Evolutionary conservation across 2,113 vertebrate species (phyloP), one percentile per base, ranked within the genome.

Genomic region (Parotia lawesii): DNA sequence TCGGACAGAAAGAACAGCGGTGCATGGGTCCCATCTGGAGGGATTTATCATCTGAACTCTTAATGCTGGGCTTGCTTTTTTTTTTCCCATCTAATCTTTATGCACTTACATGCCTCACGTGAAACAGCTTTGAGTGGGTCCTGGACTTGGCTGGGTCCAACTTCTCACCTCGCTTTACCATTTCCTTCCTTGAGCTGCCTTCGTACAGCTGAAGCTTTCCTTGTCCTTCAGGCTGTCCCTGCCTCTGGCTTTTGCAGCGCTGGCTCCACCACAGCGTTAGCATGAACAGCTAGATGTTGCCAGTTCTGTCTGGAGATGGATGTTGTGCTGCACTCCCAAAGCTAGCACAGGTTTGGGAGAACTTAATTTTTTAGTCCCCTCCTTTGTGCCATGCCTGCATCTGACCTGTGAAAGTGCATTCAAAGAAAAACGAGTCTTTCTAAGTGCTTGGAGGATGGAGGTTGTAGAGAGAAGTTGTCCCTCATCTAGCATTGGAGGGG

Each of bases 31-130:
- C 71, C 80, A 60, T 84, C 37, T 94, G 75, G 66, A 93, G 87
- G 72, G 67, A 82, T 88, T 93, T 92, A 74, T 69, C 47, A 80
- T 89, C 79, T 92, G n/a, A 93, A 82, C n/a, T 87, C 71, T 61
- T 72, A 60, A 70, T 42, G 54, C 76, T 69, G 80, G 69, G 11
- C 38, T 96, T 89, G 24, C 57, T 86, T 96, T 93, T 81, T 38
- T 15, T 83, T 96, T 75, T 82, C 72, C 81, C 16, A 20, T 38
- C 82, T 65, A 40, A 16, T 60, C 40, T 78, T 87, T 79, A 62
- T 70, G 66, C 50, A 70, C 33, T 73, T 66, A 31, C 12, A 2
- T 61, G 48, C 40, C n/a, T 61, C 47, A 27, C 0, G 0, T 60
- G 35, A 75, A 89, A 56, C 38, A 91, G 4, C 74, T 89, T 70